Evolutionary conservation across 2,113 vertebrate species (phyloP), one percentile per base, ranked within the genome.

Genomic region (Tetrao urogallus): DNA sequence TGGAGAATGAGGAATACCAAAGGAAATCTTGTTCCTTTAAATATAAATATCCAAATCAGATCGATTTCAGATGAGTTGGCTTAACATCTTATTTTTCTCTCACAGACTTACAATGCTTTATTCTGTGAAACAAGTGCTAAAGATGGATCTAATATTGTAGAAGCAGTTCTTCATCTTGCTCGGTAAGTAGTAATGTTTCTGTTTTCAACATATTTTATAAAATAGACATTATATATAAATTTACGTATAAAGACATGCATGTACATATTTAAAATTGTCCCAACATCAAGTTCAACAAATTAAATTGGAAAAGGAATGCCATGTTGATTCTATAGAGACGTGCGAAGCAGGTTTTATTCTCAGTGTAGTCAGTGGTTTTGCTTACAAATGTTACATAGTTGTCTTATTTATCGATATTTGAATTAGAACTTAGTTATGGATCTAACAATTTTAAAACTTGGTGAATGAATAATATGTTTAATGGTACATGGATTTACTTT

Each of bases 41-140:
- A 77, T 67, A 28, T 54, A 76, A 19, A 6, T 40, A 12, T 42
- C 64, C 38, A 83, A 11, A 25, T 60, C 11, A 42, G 54, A 78
- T 36, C 13, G 8, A 42, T 82, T 73, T 93, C 20, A 58, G 27
- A 36, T 56, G 61, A 45, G 14, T 60, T 92, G 40, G 27, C 32
- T 74, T 83, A 78, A 76, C 28, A 10, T 87, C 92, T 52, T 81
- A 1, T 80, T 95, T 93, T 96, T 69, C 82, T 70, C 56, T 92
- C 34, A 28, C 97, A 99, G 99, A 98, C 97, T 3, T 99, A 99
- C 19, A 98, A 97, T 86, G 98, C 98, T 0, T 92, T 99, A 14
- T 99, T 99, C 97, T 99, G 99, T 98, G 98, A 99, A 98, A 99
- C 98, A 80, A 99, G 98, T 60, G 98, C 98, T 90, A 99, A 99